Conservation (phyloP, 2,797 vertebrate genomes). For the Novumbra hubbsi region DNA sequence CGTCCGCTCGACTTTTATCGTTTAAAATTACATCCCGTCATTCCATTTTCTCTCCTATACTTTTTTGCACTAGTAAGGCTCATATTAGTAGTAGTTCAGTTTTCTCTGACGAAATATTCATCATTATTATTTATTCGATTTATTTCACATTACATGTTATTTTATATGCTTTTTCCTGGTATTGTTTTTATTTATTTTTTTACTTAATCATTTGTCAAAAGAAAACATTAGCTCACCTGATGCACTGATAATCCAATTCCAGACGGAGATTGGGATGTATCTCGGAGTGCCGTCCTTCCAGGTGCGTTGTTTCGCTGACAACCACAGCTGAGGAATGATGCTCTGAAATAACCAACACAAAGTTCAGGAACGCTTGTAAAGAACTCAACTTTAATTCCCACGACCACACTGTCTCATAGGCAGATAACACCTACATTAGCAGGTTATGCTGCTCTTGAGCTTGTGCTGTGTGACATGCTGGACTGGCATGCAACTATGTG, state of each 20-base stretch:
- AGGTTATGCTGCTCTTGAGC: background rate
- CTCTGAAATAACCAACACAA: slow-evolving; percentile 43
- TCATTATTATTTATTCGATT: background rate
- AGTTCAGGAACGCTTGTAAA: background rate
- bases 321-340: slow-evolving; percentile 69
- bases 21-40: background rate
- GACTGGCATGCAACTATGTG: background rate
- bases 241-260: slow-evolving; percentile 72
- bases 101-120: background rate
- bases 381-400: background rate
- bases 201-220: background rate
- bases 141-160: background rate
- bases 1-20: background rate
- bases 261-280: slow-evolving; percentile 79
- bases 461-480: background rate
- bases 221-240: slow-evolving; percentile 51
- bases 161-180: background rate
- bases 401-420: background rate
- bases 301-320: slow-evolving; percentile 72
- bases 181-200: background rate
- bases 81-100: background rate
- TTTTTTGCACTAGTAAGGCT: background rate
- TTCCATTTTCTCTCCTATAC: background rate
- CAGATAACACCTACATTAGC: background rate
- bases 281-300: slow-evolving; percentile 67